phyloP scores from a whole-genome alignment of 2,797 vertebrate genomes.

The Somateria mollissima region DNA sequence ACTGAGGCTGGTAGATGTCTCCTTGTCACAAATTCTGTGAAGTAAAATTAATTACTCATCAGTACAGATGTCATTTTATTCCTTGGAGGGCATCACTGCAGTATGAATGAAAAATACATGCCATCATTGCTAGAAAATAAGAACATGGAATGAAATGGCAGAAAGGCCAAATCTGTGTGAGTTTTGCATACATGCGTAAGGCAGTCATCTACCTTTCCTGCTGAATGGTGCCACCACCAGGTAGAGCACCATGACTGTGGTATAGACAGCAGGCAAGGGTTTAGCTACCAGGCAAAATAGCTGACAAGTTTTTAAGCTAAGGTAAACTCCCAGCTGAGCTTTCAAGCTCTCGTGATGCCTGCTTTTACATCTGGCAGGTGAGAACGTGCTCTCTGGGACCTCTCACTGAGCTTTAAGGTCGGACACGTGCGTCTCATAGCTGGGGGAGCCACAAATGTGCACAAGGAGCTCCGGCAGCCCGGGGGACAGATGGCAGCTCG shows the following conservation, averaged over 20 bases:
- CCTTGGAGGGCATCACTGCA: background rate
- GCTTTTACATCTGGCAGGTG: background rate
- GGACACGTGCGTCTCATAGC: background rate
- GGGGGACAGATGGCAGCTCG: background rate
- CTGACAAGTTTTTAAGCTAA: background rate
- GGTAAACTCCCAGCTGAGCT: background rate
- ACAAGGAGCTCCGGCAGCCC: background rate
- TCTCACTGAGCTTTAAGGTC: background rate
- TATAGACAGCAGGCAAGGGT: background rate
- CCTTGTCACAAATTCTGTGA: background rate
- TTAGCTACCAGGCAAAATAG: background rate
- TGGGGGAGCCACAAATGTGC: background rate
- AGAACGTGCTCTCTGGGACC: background rate
- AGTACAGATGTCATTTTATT: background rate
- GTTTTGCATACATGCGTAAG: background rate
- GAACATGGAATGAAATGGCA: fast-evolving
- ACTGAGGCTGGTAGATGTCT: background rate
- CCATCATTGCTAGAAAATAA: background rate
- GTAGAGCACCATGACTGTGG: background rate
- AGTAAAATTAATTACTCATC: background rate
- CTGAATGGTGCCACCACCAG: background rate
- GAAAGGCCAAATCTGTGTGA: background rate
- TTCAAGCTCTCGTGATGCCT: background rate
- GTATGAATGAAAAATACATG: background rate
- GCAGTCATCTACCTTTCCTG: background rate